phyloP scores from a whole-genome alignment of 2,113 vertebrate genomes.

The Cathartes aura region DNA sequence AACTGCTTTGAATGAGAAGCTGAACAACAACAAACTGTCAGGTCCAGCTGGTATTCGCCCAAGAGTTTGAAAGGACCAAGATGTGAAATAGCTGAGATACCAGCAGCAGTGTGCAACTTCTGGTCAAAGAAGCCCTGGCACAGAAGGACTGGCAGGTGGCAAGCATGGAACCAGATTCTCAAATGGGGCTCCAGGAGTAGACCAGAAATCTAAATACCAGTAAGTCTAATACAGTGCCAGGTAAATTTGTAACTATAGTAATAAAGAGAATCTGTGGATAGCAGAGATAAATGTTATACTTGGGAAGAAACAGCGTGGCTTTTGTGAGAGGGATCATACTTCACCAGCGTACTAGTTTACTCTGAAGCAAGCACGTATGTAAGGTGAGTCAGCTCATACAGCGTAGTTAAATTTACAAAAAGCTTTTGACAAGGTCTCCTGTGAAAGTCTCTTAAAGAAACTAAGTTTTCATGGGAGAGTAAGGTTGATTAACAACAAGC shows the following conservation, averaged over 20 bases:
- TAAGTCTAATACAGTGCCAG: neutral
- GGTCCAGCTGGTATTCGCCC: neutral
- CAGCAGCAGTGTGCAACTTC: neutral
- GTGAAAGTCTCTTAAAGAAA: neutral
- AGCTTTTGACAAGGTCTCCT: neutral
- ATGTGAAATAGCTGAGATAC: neutral
- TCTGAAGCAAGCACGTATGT: neutral
- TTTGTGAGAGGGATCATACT: neutral
- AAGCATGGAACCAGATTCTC: neutral
- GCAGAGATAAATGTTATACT: neutral
- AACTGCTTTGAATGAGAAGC: neutral
- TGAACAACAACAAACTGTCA: neutral
- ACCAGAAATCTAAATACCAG: neutral
- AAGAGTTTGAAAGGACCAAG: neutral
- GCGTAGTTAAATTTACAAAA: neutral
- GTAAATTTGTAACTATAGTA: neutral
- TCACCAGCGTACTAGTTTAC: neutral
- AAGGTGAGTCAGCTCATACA: neutral
- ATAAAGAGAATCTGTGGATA: neutral
- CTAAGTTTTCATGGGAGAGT: neutral
- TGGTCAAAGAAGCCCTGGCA: neutral
- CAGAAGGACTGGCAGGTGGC: neutral
- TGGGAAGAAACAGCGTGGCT: neutral
- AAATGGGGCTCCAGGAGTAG: neutral
- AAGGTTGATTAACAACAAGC: neutral